A percentile compares a stretch with the other conserved stretches of the same genome.
Conservation (phyloP, 2,113 vertebrate species). For the Dromas ardeola region DNA sequence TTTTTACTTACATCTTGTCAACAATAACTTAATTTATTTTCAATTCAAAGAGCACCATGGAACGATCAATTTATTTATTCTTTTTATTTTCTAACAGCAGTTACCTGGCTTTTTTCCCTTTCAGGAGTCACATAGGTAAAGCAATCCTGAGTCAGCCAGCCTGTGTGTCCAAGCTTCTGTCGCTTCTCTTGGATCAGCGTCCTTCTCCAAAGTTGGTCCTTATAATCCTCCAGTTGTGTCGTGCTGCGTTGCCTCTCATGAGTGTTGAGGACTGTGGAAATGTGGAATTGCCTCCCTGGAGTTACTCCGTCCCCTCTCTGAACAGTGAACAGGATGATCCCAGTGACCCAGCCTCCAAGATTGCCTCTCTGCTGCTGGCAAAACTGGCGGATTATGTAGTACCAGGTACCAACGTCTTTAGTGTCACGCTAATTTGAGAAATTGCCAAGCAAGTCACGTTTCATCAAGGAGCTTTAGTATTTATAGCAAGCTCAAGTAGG, state of each 20-base stretch:
- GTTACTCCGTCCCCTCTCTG: conserved; percentile 90
- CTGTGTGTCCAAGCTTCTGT: conserved; percentile 97
- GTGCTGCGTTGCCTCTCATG: conserved; percentile 95
- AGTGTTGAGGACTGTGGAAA: conserved; percentile 98
- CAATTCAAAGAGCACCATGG: background rate
- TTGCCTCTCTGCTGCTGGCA: conserved; percentile 91
- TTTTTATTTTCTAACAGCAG: background rate
- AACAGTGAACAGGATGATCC: conserved; percentile 93
- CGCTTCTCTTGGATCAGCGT: conserved; percentile 93
- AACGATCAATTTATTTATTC: background rate
- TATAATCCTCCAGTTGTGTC: conserved; percentile 95
- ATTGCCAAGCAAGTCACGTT: background rate
- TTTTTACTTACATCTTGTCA: background rate
- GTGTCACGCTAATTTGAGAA: background rate
- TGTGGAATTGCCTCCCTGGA: conserved; percentile 95
- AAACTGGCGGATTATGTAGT: conserved; percentile 97
- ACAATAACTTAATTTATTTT: background rate
- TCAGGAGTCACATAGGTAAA: conserved; percentile 97
- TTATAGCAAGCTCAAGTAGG: background rate
- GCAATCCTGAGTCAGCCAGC: conserved; percentile 97
- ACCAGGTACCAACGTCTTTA: conserved; percentile 80
- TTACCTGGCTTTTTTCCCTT: background rate
- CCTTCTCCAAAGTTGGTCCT: conserved; percentile 97
- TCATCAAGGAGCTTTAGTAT: background rate
- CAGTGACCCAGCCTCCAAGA: conserved; percentile 94